phyloP scores from a whole-genome alignment of 2,888 invertebrate species.

The Drosophila quinaria region DNA sequence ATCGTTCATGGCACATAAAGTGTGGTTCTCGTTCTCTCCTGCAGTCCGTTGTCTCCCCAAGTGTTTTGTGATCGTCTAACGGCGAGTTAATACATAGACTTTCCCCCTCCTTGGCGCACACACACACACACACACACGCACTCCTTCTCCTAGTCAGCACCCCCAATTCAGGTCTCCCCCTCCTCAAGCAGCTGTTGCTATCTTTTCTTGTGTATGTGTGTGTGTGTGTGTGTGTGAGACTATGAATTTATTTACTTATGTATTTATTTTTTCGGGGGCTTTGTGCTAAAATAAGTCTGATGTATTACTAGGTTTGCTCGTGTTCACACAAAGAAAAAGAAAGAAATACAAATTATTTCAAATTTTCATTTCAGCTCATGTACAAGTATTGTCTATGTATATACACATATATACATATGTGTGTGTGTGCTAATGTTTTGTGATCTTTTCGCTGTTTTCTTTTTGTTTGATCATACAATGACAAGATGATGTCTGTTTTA shows the following conservation, averaged over 20 bases:
- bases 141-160: constrained; percentile 15
- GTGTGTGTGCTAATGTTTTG: constrained; percentile 44
- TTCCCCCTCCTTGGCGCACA: constrained; percentile 11
- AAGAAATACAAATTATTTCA: constrained; percentile 57
- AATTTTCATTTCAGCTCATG: constrained; percentile 59
- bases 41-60: constrained; percentile 20
- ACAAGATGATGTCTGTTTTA: constrained; percentile 57
- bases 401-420: not conserved
- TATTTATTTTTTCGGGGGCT: constrained; percentile 69
- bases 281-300: constrained; percentile 78
- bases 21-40: constrained; percentile 31
- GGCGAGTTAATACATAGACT: constrained; percentile 34
- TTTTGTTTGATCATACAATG: constrained; percentile 69
- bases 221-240: constrained; percentile 18
- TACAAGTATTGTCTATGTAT: constrained; percentile 32
- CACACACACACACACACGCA: constrained; percentile 3
- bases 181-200: constrained; percentile 54
- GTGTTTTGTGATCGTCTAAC: constrained; percentile 20
- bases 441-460: constrained; percentile 61
- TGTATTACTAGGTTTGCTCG: constrained; percentile 73
- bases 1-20: constrained; percentile 60
- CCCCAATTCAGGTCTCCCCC: not conserved
- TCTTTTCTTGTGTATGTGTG: constrained; percentile 35
- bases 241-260: constrained; percentile 69
- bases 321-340: constrained; percentile 44